Evolutionary conservation across 2,797 vertebrate genomes (phyloP).

Genomic region (Lateolabrax maculatus): DNA sequence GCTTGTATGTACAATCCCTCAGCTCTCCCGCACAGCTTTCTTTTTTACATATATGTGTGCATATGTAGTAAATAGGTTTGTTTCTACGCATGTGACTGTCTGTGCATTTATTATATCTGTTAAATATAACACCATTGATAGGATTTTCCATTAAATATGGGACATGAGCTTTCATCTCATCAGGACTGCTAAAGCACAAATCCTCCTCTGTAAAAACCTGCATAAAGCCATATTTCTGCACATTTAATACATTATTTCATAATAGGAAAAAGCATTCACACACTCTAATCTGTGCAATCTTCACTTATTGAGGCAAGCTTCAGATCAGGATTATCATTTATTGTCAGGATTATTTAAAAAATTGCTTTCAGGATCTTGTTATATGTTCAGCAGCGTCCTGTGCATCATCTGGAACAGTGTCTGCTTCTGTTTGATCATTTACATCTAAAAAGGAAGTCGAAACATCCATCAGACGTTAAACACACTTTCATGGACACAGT

Average conservation of each 20-base stretch:
- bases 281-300: slow-evolving; percentile 46
- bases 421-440: not conserved
- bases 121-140: not conserved
- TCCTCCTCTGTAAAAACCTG: not conserved
- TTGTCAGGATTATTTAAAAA: slow-evolving; percentile 30
- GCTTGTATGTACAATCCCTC: not conserved
- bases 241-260: slow-evolving; percentile 38
- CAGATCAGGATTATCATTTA: slow-evolving; percentile 44
- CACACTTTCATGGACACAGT: not conserved
- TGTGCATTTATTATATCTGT: not conserved
- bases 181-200: slow-evolving; percentile 22
- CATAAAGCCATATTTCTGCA: slow-evolving; percentile 21
- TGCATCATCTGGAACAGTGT: not conserved
- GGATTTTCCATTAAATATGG: slow-evolving; percentile 1
- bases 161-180: slow-evolving; percentile 23
- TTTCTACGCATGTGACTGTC: not conserved
- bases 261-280: slow-evolving; percentile 35
- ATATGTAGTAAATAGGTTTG: not conserved
- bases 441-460: not conserved
- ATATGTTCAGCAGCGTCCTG: not conserved
- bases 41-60: not conserved
- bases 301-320: slow-evolving; percentile 37
- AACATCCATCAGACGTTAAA: not conserved
- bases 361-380: slow-evolving; percentile 2
- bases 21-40: not conserved